phyloP scores from a whole-genome alignment of 2,113 vertebrate genomes.

The Bombycilla garrulus region DNA sequence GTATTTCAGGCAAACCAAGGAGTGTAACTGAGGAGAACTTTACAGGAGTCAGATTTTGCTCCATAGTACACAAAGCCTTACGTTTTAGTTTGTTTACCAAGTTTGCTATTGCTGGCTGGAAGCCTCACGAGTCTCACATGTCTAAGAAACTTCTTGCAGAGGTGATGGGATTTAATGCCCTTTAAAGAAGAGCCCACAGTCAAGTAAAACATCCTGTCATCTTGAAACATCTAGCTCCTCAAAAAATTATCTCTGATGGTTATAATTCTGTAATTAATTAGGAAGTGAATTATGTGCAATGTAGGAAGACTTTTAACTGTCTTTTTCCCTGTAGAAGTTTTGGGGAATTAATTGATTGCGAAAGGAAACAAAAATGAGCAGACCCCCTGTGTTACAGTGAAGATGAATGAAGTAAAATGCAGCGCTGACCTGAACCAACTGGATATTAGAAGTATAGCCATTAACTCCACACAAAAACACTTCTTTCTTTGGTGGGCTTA shows the following conservation, averaged over 20 bases:
- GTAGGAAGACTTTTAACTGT: neutral
- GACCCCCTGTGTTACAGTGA: rapidly evolving
- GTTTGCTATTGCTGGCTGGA: neutral
- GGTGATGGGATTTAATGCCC: neutral
- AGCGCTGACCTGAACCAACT: neutral
- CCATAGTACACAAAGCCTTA: neutral
- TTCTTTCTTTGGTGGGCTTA: neutral
- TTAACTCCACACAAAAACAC: neutral
- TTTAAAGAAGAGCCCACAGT: neutral
- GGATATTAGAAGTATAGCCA: neutral
- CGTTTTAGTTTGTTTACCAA: neutral
- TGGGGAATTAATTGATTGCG: neutral
- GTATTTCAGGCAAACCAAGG: neutral
- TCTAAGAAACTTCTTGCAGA: neutral
- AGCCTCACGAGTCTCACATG: neutral
- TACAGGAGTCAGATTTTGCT: neutral
- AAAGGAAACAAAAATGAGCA: neutral
- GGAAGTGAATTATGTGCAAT: neutral
- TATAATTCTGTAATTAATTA: neutral
- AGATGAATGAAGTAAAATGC: rapidly evolving
- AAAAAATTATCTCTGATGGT: neutral
- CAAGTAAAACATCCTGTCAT: neutral
- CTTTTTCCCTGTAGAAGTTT: neutral
- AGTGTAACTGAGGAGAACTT: neutral
- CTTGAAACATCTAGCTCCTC: neutral